Percentiles rank a stretch among this genome's conserved stretches.
Evolutionary conservation across 2,888 invertebrate species (phyloP).

Genomic region (Troides oblongomaculatus): DNA sequence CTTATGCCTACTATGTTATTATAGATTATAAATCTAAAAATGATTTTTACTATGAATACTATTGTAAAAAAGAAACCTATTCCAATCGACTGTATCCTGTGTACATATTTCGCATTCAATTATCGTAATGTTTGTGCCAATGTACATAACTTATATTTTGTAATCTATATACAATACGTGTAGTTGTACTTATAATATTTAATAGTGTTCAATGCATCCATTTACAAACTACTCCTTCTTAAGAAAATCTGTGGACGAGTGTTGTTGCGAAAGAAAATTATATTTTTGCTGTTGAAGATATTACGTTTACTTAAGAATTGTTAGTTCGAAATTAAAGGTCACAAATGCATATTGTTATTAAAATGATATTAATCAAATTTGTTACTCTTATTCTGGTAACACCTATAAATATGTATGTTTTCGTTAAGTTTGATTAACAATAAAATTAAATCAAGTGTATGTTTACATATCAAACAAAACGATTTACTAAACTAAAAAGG

Average conservation of each 20-base stretch:
- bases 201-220: not conserved
- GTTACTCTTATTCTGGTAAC: not conserved
- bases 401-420: not conserved
- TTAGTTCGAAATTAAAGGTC: not conserved
- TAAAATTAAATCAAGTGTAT: not conserved
- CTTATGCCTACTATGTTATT: conserved; percentile 35
- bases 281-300: not conserved
- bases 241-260: not conserved
- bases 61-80: conserved; percentile 6
- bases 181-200: conserved; percentile 17
- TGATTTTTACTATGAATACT: conserved; percentile 12
- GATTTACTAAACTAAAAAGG: not conserved
- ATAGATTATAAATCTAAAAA: conserved; percentile 15
- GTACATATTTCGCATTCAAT: conserved; percentile 38
- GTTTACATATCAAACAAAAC: conserved; percentile 25
- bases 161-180: conserved; percentile 20
- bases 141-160: conserved; percentile 37
- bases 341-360: not conserved
- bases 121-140: conserved; percentile 54
- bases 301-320: not conserved
- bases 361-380: not conserved
- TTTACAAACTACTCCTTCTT: conserved; percentile 10
- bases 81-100: conserved; percentile 27
- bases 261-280: not conserved
- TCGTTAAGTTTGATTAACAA: conserved; percentile 1